Percentiles rank a stretch among this genome's conserved stretches.
phyloP scores from a whole-genome alignment of 2,113 vertebrate species.

The Gadus chalcogrammus region DNA sequence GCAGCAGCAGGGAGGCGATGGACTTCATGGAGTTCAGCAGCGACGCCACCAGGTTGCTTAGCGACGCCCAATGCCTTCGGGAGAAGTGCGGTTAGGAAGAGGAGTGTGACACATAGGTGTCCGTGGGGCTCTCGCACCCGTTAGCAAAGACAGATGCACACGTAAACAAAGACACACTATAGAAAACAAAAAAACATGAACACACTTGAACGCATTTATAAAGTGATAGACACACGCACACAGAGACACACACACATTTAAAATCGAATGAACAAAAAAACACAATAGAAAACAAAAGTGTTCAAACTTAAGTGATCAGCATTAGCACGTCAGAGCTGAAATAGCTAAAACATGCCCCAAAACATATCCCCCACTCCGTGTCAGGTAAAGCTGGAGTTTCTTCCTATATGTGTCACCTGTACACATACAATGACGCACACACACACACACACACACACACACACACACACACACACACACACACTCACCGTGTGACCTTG shows the following conservation, averaged over 20 bases:
- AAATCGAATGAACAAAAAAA: too few relatives aligned
- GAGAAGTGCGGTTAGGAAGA: neutral
- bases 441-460: too few relatives aligned
- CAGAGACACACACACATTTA: too few relatives aligned
- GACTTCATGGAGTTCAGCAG: constrained; percentile 99
- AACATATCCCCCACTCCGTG: too few relatives aligned
- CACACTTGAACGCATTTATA: neutral
- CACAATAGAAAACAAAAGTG: too few relatives aligned
- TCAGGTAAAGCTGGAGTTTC: neutral
- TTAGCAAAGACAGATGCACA: neutral
- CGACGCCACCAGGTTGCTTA: constrained; percentile 97
- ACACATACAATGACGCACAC: too few relatives aligned
- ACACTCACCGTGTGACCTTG: constrained; percentile 93
- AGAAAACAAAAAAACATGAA: neutral
- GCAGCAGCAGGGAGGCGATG: constrained; percentile 93
- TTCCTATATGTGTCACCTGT: neutral
- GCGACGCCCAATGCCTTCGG: constrained; percentile 91
- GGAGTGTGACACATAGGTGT: too few relatives aligned
- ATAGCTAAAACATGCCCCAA: too few relatives aligned
- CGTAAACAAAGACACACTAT: neutral
- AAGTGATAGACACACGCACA: neutral
- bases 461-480: too few relatives aligned
- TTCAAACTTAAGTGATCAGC: too few relatives aligned
- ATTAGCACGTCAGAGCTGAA: too few relatives aligned
- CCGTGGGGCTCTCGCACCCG: neutral